These are phyloP conservation scores for Agrilus mali DNA, from an alignment of 2,888 invertebrate species.

Conservation along the genomic window DNA sequence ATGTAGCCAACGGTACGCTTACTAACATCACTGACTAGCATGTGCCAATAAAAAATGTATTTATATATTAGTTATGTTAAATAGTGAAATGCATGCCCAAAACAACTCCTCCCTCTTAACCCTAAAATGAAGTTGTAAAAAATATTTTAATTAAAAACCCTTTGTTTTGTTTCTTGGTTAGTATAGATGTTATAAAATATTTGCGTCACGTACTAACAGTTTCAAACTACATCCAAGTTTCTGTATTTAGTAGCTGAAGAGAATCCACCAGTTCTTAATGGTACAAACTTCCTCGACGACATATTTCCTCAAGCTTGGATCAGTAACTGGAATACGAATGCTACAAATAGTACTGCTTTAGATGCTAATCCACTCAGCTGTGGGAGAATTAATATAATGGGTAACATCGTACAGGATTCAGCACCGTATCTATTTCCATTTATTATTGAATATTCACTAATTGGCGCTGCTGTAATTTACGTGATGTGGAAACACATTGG, in stretches of 20 bases:
- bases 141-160: too few species aligned
- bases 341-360: slow-evolving; percentile 30
- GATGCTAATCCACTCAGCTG: slow-evolving; percentile 46
- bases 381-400: slow-evolving; percentile 81
- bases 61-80: too few species aligned
- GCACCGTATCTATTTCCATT: slow-evolving; percentile 93
- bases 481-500: slow-evolving; percentile 96
- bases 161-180: too few species aligned
- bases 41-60: too few species aligned
- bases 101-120: too few species aligned
- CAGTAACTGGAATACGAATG: slow-evolving; percentile 9
- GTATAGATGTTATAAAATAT: too few species aligned
- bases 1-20: slow-evolving; percentile 25
- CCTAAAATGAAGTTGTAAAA: too few species aligned
- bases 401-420: slow-evolving; percentile 81
- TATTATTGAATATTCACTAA: slow-evolving; percentile 89
- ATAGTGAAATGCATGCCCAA: too few species aligned
- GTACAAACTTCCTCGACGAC: slow-evolving; percentile 25
- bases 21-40: background rate
- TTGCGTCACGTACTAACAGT: too few species aligned
- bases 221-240: background rate
- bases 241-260: slow-evolving; percentile 14
- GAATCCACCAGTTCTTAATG: slow-evolving; percentile 15
- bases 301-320: slow-evolving; percentile 27
- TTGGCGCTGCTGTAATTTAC: slow-evolving; percentile 89